These are phyloP conservation scores for Miichthys miiuy DNA, from an alignment of 2,797 vertebrate genomes.

Conservation along the genomic window DNA sequence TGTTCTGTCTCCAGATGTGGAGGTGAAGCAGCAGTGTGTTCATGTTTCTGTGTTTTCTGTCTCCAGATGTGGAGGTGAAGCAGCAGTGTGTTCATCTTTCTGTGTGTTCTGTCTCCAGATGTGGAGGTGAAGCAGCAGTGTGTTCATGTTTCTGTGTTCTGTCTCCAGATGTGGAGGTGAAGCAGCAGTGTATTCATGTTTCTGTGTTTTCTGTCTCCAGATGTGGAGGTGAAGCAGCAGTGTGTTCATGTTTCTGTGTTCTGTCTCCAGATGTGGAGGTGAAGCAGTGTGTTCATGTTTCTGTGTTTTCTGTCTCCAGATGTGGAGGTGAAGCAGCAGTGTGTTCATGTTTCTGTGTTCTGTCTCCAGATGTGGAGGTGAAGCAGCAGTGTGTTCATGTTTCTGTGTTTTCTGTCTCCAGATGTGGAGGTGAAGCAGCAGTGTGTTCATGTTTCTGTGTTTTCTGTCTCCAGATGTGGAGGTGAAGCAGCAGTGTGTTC, in stretches of 20 bases:
- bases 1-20: not conserved
- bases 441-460: not conserved
- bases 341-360: not conserved
- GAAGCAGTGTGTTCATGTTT: not conserved
- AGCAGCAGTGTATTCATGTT: not conserved
- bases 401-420: not conserved
- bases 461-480: not conserved
- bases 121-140: too few species aligned
- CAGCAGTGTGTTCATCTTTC: not conserved
- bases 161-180: not conserved
- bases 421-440: too few species aligned
- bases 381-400: not conserved
- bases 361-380: not conserved
- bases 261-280: not conserved
- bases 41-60: not conserved
- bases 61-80: not conserved
- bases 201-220: not conserved
- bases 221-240: not conserved
- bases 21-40: not conserved
- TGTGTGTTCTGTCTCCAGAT: not conserved
- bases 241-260: not conserved
- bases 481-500: not conserved
- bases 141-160: not conserved
- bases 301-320: not conserved
- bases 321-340: not conserved